Evolutionary conservation across 1,140 invertebrate genomes (phyloP), one percentile per base, ranked within the genome.

Genomic region (Nixonia krombeini): DNA sequence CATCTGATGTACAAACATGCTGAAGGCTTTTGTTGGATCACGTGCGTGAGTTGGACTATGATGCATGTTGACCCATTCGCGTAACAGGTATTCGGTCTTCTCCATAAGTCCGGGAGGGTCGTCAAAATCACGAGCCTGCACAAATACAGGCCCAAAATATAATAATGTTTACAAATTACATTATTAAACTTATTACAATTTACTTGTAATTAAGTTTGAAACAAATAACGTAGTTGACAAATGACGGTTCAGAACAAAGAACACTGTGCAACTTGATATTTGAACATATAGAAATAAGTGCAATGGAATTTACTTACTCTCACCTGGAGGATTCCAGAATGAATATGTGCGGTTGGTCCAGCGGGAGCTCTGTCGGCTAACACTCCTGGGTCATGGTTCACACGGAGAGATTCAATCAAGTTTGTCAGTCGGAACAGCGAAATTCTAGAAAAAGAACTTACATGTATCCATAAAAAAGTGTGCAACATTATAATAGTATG

Each of bases 61-160:
- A 75, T 97, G 97, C 76, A 98, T 91, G 12, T 88, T 90, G 1
- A 99, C 93, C 98, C 98, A 99, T 77, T 99, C 97, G 9, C 96
- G 88, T 4, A 99, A 85, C 1, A 99, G 84, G 65, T 89, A 95
- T 78, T 99, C 97, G 0, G 96, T 97, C 81, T 99, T 99, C 74
- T 98, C 96, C 72, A 95, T 91, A 4, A 99, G 85, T 7, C 94
- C 96, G 3, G 93, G 94, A 9, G 96, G 96, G 87, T 99, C 97
- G 75, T 97, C 95, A 67, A 92, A 96, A 52, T 97, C 95, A 44
- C 93, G 88, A 15, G 94, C 90, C 87, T 96, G 87, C n/a, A n/a
- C n/a, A n/a, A n/a, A n/a, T n/a, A n/a, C n/a, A n/a, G 10, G 85
- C 79, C 55, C 58, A 56, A 51, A 44, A 46, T n/a, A n/a, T n/a